Conservation (phyloP, 2,888 invertebrate genomes). For the Perdita meconis region DNA sequence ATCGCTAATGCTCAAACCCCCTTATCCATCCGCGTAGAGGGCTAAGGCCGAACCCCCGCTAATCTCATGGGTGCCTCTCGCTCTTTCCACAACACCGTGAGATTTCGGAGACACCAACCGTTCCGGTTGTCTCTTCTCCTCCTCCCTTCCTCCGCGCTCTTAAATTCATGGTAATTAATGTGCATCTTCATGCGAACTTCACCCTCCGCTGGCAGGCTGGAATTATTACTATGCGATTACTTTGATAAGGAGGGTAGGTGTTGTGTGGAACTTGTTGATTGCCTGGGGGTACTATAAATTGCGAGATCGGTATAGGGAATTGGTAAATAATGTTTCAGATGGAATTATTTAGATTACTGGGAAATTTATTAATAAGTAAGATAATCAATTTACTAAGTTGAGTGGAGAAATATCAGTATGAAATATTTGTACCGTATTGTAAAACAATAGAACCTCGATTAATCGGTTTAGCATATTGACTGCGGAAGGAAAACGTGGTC, state of each 20-base stretch:
- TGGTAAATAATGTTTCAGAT: too few relatives aligned
- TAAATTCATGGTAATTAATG: slow-evolving; percentile 21
- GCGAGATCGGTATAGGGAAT: too few relatives aligned
- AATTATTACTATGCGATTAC: background rate
- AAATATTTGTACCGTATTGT: too few relatives aligned
- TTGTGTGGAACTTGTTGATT: background rate
- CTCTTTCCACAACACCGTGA: slow-evolving; percentile 65
- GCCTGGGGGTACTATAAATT: too few relatives aligned
- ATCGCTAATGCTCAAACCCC: slow-evolving; percentile 82
- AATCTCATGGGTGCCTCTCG: slow-evolving; percentile 71
- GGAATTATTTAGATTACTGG: too few relatives aligned
- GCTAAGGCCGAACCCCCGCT: slow-evolving; percentile 67
- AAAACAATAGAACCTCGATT: too few relatives aligned
- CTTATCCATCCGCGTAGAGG: slow-evolving; percentile 67
- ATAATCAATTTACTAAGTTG: too few relatives aligned
- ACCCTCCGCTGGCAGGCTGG: background rate
- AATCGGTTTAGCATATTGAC: too few relatives aligned
- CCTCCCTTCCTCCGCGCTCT: background rate
- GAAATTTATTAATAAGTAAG: too few relatives aligned
- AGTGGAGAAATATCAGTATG: too few relatives aligned
- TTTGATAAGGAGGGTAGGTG: background rate
- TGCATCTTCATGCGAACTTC: background rate
- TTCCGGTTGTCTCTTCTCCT: slow-evolving; percentile 15
- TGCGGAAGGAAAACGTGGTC: too few relatives aligned
- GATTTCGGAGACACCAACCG: slow-evolving; percentile 54